Conservation (phyloP, 2,797 vertebrate species). For the Cossypha niveicapilla region DNA sequence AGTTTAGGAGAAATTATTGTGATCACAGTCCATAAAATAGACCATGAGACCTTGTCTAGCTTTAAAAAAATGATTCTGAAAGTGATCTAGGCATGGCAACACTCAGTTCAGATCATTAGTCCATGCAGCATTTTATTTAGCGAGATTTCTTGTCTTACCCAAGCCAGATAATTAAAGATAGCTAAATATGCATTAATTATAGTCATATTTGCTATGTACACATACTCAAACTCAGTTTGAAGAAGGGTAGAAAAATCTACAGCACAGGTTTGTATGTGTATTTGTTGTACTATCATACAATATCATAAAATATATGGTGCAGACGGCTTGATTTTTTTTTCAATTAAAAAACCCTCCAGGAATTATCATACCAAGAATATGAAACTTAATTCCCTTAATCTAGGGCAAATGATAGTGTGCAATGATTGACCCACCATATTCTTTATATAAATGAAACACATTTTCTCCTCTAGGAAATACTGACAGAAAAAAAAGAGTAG, state of each 20-base stretch:
- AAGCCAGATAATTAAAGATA: neutral
- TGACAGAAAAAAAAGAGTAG: neutral
- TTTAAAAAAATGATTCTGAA: neutral
- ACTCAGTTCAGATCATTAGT: neutral
- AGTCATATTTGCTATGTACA: neutral
- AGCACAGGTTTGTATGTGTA: neutral
- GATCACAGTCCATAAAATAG: neutral
- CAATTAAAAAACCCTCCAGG: neutral
- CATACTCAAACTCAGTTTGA: neutral
- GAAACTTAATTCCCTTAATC: neutral
- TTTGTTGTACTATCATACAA: neutral
- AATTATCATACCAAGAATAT: neutral
- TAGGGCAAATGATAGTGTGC: neutral
- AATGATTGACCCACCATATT: neutral
- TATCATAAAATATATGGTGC: neutral
- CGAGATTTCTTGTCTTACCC: neutral
- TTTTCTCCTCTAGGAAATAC: neutral
- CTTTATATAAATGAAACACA: neutral
- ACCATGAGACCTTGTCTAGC: neutral
- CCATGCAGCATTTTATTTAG: neutral
- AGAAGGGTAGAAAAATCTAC: neutral
- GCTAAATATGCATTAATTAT: neutral
- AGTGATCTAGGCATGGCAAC: neutral
- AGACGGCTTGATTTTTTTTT: fast-evolving
- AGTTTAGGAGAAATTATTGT: neutral